These are phyloP conservation scores for Xestia ashworthii DNA, from an alignment of 2,888 invertebrate species.

Conservation along the genomic window DNA sequence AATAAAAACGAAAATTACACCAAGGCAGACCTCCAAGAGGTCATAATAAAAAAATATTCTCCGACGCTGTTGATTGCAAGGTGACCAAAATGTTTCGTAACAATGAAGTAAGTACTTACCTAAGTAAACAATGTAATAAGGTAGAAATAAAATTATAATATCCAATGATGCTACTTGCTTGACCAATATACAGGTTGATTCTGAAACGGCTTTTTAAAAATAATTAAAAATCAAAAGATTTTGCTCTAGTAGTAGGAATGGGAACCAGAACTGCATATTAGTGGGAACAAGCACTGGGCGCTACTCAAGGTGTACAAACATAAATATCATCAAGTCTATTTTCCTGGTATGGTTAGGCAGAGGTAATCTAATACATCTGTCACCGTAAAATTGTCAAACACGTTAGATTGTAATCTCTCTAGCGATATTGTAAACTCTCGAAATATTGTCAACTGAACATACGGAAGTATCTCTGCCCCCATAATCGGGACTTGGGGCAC, in stretches of 20 bases:
- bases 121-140: conserved; percentile 10
- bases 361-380: neutral
- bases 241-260: too few relatives aligned
- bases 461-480: too few relatives aligned
- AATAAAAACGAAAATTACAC: neutral
- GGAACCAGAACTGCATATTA: neutral
- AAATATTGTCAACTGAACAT: too few relatives aligned
- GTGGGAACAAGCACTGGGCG: neutral
- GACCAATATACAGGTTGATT: conserved; percentile 17
- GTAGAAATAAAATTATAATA: conserved; percentile 13
- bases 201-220: neutral
- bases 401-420: too few relatives aligned
- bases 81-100: conserved; percentile 1
- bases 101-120: conserved; percentile 8
- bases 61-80: neutral
- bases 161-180: conserved; percentile 5
- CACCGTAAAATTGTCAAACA: too few relatives aligned
- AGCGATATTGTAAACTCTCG: too few relatives aligned
- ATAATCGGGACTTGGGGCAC: too few relatives aligned
- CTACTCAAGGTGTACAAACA: neutral
- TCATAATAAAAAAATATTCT: neutral
- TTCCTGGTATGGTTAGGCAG: neutral
- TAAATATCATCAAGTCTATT: neutral
- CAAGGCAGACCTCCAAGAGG: neutral
- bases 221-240: neutral